phyloP scores from a whole-genome alignment of 2,113 vertebrate genomes.

The Rostratula benghalensis region DNA sequence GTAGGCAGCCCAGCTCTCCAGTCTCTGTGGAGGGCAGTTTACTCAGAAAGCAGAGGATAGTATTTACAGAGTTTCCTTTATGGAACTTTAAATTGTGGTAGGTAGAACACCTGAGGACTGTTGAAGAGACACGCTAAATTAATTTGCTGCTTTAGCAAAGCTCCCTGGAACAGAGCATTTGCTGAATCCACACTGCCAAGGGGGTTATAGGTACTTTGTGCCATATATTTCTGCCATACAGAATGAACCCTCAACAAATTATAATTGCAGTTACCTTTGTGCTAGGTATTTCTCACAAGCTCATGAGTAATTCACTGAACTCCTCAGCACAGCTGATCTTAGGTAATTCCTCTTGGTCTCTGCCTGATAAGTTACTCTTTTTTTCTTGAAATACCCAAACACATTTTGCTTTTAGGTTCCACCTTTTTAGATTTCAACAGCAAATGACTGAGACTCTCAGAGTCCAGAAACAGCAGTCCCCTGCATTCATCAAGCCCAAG shows the following conservation, averaged over 20 bases:
- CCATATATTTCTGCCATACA: background rate
- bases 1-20: rapidly evolving
- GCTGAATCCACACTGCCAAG: no score
- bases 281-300: background rate
- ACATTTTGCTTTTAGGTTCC: background rate
- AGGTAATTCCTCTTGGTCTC: background rate
- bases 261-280: background rate
- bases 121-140: background rate
- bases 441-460: background rate
- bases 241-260: background rate
- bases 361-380: background rate
- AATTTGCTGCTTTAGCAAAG: background rate
- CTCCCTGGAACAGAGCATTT: background rate
- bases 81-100: background rate
- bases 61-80: background rate
- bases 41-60: background rate
- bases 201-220: background rate
- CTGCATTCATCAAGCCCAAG: background rate
- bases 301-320: background rate
- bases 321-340: background rate
- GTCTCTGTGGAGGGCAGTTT: background rate
- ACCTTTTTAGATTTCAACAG: background rate
- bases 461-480: background rate
- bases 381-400: background rate
- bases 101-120: background rate